phyloP scores from a whole-genome alignment of 2,113 vertebrate species.

The Salvelinus fontinalis region DNA sequence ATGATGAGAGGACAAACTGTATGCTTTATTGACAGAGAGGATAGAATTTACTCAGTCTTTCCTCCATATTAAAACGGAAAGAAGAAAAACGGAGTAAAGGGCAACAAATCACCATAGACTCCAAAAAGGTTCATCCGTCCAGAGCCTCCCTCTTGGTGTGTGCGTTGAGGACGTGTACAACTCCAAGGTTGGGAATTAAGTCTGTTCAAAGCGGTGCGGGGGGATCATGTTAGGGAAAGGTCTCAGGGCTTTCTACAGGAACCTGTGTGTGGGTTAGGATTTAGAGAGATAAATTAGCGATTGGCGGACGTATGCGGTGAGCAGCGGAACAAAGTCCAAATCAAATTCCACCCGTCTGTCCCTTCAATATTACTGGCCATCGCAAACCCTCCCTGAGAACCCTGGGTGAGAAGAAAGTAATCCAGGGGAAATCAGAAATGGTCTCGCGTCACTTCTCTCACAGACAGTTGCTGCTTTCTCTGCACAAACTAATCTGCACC shows the following conservation, averaged over 20 bases:
- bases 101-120: conserved; percentile 21
- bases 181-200: background rate
- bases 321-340: conserved; percentile 29
- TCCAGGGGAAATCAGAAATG: conserved; percentile 46
- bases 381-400: conserved; percentile 11
- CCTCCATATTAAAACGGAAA: conserved; percentile 14
- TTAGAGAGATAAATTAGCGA: conserved; percentile 47
- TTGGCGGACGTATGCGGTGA: conserved; percentile 32
- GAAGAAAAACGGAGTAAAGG: conserved; percentile 13
- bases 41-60: conserved; percentile 46
- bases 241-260: conserved; percentile 18
- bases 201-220: background rate
- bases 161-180: background rate
- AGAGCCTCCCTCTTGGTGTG: background rate
- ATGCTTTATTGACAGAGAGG: conserved; percentile 31
- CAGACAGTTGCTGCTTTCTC: background rate
- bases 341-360: conserved; percentile 23
- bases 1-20: conserved; percentile 23
- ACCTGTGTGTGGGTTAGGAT: conserved; percentile 12
- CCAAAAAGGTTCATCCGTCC: conserved; percentile 44
- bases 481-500: conserved; percentile 16
- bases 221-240: conserved; percentile 26
- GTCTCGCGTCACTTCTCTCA: conserved; percentile 40
- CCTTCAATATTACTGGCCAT: background rate
- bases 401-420: conserved; percentile 25